Percentiles rank a stretch among this genome's conserved stretches.
Evolutionary conservation across 2,797 vertebrate genomes (phyloP).

Genomic region (Sebastes nivosus): DNA sequence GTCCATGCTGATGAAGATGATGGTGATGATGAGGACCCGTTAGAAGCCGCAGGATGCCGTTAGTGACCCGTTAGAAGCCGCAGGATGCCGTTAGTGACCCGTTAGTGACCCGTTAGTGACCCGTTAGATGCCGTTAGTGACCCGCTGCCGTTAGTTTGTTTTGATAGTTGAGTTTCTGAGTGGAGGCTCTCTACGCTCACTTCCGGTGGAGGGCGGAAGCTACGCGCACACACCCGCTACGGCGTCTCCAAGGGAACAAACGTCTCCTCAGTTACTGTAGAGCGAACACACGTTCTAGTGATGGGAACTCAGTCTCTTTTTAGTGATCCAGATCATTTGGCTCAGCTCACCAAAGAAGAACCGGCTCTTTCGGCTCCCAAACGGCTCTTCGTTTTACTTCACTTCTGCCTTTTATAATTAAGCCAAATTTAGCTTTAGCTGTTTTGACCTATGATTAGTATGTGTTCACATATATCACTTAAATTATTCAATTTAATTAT

Average conservation of each 20-base stretch:
- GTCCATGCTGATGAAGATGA: constrained; percentile 61
- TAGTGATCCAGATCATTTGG: too few relatives aligned
- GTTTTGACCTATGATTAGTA: too few relatives aligned
- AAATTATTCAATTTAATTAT: too few relatives aligned
- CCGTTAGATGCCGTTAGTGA: too few relatives aligned
- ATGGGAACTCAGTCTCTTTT: too few relatives aligned
- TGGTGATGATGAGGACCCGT: not conserved
- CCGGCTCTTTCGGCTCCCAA: too few relatives aligned
- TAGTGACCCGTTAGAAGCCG: not conserved
- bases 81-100: not conserved
- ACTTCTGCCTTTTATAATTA: too few relatives aligned
- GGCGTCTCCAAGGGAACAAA: constrained; percentile 61
- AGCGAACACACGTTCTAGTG: too few relatives aligned
- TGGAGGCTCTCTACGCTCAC: constrained; percentile 9
- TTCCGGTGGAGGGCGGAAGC: constrained; percentile 66
- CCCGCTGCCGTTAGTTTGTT: constrained; percentile 45
- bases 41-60: not conserved
- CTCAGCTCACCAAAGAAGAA: too few relatives aligned
- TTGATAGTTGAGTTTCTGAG: constrained; percentile 53
- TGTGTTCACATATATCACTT: too few relatives aligned
- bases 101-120: not conserved
- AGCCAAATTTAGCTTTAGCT: too few relatives aligned
- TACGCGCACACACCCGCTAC: constrained; percentile 38
- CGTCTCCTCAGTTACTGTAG: not conserved
- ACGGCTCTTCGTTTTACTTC: too few relatives aligned